Conservation (phyloP, 2,797 vertebrate species). For the Rhinella marina region DNA sequence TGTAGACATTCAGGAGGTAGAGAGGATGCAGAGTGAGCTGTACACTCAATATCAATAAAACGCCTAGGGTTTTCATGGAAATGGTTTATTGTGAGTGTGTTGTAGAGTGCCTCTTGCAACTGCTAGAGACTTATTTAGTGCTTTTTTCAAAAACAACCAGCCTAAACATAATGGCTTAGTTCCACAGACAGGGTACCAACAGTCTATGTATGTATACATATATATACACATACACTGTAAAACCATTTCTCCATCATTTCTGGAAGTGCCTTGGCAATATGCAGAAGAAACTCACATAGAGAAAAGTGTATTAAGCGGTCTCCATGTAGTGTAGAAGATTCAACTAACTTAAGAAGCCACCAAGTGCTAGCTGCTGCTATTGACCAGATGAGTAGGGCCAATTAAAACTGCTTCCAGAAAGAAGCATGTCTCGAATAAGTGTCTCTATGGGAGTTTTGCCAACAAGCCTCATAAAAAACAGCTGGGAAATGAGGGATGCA, state of each 20-base stretch:
- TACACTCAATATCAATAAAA: slow-evolving; percentile 20
- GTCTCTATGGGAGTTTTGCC: slow-evolving; percentile 96
- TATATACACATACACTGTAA: not conserved
- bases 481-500: slow-evolving; percentile 90
- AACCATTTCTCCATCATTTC: not conserved
- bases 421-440: slow-evolving; percentile 95
- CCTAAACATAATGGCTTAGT: not conserved
- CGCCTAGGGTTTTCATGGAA: not conserved
- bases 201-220: not conserved
- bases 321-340: slow-evolving; percentile 16
- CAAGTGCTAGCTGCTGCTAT: slow-evolving; percentile 66
- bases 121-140: slow-evolving; percentile 37
- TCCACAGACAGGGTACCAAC: not conserved
- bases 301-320: not conserved
- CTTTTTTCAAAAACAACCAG: slow-evolving; percentile 18
- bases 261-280: slow-evolving; percentile 57
- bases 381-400: slow-evolving; percentile 91
- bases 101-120: slow-evolving; percentile 3
- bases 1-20: slow-evolving; percentile 53
- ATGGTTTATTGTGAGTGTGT: not conserved
- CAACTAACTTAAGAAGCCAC: not conserved
- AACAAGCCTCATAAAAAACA: slow-evolving; percentile 96
- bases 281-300: not conserved
- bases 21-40: slow-evolving; percentile 37
- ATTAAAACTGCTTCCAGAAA: slow-evolving; percentile 92